phyloP scores from a whole-genome alignment of 2,888 invertebrate genomes.

The Agrypnus murinus region DNA sequence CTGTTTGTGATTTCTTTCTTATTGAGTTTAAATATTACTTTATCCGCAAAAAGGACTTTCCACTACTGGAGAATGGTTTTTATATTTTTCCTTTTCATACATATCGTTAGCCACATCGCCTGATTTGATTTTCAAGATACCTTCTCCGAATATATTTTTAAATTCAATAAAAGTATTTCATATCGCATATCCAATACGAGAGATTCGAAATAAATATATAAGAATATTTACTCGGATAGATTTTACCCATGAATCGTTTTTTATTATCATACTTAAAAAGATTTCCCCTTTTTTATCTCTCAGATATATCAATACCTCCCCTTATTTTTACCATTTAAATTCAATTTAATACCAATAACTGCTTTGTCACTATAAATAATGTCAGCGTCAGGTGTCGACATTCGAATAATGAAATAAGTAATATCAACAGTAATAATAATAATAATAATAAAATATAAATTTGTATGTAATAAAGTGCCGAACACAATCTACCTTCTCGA shows the following conservation, averaged over 20 bases:
- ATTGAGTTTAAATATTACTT: too few relatives aligned
- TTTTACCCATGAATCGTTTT: conserved; percentile 9
- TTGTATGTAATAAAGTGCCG: conserved; percentile 14
- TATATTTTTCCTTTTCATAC: background rate
- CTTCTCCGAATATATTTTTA: conserved; percentile 28
- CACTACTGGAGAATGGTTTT: too few relatives aligned
- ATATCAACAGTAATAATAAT: too few relatives aligned
- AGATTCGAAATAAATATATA: conserved; percentile 14
- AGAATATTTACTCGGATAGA: conserved; percentile 10
- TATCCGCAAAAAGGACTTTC: too few relatives aligned
- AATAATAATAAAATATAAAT: conserved; percentile 22
- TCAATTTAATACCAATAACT: background rate
- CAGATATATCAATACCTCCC: too few relatives aligned
- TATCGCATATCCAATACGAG: conserved; percentile 14
- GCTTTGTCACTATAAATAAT: conserved; percentile 2
- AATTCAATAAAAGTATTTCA: conserved; percentile 45
- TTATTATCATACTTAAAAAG: background rate
- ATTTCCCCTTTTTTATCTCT: background rate
- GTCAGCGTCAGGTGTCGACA: conserved; percentile 14
- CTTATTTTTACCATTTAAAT: too few relatives aligned
- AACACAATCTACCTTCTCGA: conserved; percentile 27
- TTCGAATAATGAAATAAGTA: conserved; percentile 11
- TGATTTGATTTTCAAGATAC: conserved; percentile 31
- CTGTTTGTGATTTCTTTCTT: too few relatives aligned
- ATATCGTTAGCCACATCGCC: background rate